Conservation (phyloP, 2,797 vertebrate species). For the Dendrocincla fuliginosa region DNA sequence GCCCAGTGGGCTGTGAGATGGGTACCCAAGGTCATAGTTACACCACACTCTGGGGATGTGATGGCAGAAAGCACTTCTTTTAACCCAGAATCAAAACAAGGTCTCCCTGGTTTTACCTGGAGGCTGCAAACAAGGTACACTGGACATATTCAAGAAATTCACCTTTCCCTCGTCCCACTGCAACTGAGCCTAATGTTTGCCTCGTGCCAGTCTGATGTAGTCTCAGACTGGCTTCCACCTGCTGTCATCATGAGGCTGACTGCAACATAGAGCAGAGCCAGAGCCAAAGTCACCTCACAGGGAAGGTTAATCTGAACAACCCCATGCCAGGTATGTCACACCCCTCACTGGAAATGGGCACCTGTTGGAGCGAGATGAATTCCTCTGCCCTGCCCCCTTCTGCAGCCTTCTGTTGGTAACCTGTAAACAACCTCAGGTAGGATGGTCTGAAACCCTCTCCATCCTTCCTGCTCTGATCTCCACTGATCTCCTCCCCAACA, state of each 20-base stretch:
- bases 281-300: background rate
- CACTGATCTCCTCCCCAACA: background rate
- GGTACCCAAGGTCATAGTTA: background rate
- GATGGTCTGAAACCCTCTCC: background rate
- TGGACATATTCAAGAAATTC: background rate
- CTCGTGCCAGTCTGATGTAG: background rate
- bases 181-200: background rate
- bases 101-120: background rate
- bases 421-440: background rate
- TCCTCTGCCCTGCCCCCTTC: background rate
- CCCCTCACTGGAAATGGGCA: background rate
- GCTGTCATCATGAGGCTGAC: background rate
- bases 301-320: background rate
- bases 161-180: background rate
- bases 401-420: background rate
- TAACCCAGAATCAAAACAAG: background rate
- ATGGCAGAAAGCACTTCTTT: background rate
- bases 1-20: background rate
- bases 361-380: background rate
- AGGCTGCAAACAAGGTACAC: background rate
- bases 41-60: accelerated
- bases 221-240: background rate
- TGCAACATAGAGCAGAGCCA: background rate
- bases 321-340: accelerated
- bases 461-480: background rate